Evolutionary conservation across 1,140 invertebrate species (phyloP).

Genomic region (Dreissena polymorpha): DNA sequence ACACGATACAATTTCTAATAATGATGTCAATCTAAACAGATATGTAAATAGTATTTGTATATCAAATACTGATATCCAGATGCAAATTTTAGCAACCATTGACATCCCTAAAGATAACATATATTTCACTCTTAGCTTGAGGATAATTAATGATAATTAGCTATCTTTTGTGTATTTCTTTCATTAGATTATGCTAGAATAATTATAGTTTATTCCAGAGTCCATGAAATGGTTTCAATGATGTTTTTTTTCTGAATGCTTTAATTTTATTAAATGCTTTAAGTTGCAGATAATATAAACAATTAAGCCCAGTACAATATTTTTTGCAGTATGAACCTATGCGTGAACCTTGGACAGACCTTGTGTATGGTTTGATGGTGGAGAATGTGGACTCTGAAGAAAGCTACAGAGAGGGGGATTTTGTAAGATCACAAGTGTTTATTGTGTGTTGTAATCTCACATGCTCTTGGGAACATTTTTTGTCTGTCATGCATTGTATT

Average conservation of each 20-base stretch:
- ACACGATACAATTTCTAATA: too few species aligned
- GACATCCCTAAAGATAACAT: background rate
- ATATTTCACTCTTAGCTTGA: background rate
- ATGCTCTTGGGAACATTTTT: background rate
- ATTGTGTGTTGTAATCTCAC: background rate
- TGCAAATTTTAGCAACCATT: too few species aligned
- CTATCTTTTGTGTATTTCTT: background rate
- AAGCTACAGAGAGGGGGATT: slow-evolving; percentile 38
- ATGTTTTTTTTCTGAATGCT: background rate
- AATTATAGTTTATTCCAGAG: background rate
- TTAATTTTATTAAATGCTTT: background rate
- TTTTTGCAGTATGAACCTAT: slow-evolving; percentile 48
- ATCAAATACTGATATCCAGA: too few species aligned
- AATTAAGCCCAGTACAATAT: slow-evolving; percentile 82
- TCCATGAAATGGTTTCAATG: background rate
- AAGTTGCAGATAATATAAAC: background rate
- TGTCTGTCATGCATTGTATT: background rate
- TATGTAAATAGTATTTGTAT: too few species aligned
- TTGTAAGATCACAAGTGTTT: slow-evolving; percentile 33
- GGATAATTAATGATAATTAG: background rate
- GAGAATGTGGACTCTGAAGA: slow-evolving; percentile 15
- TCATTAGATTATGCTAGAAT: background rate
- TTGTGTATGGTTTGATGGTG: slow-evolving; percentile 41
- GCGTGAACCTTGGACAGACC: slow-evolving; percentile 40
- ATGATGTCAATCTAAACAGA: too few species aligned